Percentiles rank a stretch among this genome's conserved stretches.
Evolutionary conservation across 2,113 vertebrate species (phyloP).

Genomic region (Bos indicus): DNA sequence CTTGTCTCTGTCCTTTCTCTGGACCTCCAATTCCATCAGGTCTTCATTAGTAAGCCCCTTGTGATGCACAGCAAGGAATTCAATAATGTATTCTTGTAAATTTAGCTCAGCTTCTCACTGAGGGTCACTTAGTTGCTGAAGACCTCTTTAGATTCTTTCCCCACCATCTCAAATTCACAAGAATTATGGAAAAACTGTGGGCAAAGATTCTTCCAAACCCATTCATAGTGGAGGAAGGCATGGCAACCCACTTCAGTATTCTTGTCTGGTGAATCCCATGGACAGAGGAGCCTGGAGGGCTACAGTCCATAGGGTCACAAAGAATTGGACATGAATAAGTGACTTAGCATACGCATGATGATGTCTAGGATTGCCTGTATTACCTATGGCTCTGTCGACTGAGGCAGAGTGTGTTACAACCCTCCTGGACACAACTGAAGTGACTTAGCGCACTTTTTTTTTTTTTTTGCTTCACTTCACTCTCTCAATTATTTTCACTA

Average conservation of each 20-base stretch:
- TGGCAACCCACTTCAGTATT: background rate
- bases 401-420: background rate
- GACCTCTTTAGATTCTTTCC: background rate
- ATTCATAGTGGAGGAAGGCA: background rate
- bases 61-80: background rate
- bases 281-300: background rate
- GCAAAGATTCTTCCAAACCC: background rate
- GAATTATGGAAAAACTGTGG: background rate
- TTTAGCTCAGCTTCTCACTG: background rate
- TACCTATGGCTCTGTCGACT: background rate
- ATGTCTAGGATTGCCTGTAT: background rate
- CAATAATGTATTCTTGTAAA: background rate
- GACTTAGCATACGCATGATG: background rate
- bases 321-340: background rate
- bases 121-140: background rate
- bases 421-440: background rate
- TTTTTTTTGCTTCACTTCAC: background rate
- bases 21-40: background rate
- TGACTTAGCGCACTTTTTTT: background rate
- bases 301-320: fast-evolving
- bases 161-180: background rate
- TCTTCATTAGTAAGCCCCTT: background rate
- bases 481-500: background rate
- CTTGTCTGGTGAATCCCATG: background rate
- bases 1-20: background rate